Percentiles rank a stretch among this genome's conserved stretches.
Evolutionary conservation across 2,888 invertebrate genomes (phyloP).

Genomic region (Caenorhabditis japonica): DNA sequence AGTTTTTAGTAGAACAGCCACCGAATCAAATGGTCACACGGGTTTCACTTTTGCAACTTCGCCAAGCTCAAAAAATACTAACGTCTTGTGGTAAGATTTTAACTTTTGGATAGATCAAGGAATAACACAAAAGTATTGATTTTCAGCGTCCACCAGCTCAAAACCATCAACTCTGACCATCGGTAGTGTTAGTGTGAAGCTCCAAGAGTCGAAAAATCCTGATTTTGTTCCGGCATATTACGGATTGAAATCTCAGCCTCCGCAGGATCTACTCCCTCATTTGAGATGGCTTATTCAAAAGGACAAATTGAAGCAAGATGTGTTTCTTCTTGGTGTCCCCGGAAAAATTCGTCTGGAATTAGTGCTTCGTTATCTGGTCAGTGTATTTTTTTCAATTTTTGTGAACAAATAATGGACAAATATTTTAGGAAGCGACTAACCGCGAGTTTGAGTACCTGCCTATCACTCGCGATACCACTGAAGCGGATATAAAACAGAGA

Average conservation of each 20-base stretch:
- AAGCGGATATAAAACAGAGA: slow-evolving; percentile 94
- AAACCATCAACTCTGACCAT: slow-evolving; percentile 36
- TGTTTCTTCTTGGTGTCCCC: slow-evolving; percentile 92
- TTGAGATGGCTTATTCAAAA: slow-evolving; percentile 97
- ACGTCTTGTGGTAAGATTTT: slow-evolving; percentile 4
- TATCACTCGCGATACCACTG: slow-evolving; percentile 93
- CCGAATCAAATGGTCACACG: slow-evolving; percentile 28
- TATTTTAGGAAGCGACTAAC: slow-evolving; percentile 84
- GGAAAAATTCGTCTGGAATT: slow-evolving; percentile 87
- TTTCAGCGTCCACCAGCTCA: slow-evolving; percentile 29
- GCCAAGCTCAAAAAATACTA: slow-evolving; percentile 13
- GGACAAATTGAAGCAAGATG: slow-evolving; percentile 91
- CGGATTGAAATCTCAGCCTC: slow-evolving; percentile 25
- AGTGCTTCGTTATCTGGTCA: slow-evolving; percentile 86
- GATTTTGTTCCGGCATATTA: slow-evolving; percentile 86
- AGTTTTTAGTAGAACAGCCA: slow-evolving; percentile 17
- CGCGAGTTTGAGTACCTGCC: slow-evolving; percentile 93
- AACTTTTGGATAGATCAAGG: background rate
- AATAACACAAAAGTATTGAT: background rate
- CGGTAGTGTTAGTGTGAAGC: slow-evolving; percentile 22
- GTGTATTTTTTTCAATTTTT: slow-evolving; percentile 4
- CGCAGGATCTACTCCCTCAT: slow-evolving; percentile 81
- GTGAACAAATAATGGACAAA: background rate
- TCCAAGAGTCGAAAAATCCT: slow-evolving; percentile 81
- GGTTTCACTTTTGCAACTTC: slow-evolving; percentile 38